Conservation (phyloP, 2,888 invertebrate genomes). For the Cepaea hortensis region DNA sequence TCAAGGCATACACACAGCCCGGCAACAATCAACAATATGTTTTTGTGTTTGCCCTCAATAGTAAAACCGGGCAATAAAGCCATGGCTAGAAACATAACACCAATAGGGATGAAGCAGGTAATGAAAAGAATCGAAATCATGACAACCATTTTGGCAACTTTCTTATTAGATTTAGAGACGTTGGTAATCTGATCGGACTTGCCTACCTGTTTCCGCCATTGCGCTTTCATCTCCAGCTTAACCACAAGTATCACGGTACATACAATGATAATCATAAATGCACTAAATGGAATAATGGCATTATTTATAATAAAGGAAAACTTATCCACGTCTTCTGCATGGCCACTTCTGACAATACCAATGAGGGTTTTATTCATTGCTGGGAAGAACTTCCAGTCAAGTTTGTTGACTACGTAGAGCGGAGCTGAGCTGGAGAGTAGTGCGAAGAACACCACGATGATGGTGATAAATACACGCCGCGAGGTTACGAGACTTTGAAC, state of each 20-base stretch:
- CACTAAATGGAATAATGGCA: not conserved
- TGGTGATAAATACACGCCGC: not conserved
- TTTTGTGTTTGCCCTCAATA: not conserved
- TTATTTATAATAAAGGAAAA: not conserved
- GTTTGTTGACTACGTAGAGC: not conserved
- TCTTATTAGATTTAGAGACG: not conserved
- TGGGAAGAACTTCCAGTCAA: conserved; percentile 2
- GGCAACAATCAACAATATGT: not conserved
- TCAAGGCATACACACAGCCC: not conserved
- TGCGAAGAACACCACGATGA: not conserved
- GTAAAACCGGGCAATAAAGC: not conserved
- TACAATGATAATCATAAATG: conserved; percentile 6
- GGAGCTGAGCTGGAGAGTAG: conserved; percentile 1
- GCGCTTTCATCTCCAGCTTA: not conserved
- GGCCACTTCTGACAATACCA: not conserved
- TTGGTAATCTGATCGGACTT: not conserved
- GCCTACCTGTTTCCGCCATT: not conserved
- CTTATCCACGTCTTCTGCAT: not conserved
- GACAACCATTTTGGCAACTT: conserved; percentile 19
- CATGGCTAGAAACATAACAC: not conserved
- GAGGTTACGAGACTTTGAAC: conserved; percentile 9
- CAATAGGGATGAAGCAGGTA: not conserved
- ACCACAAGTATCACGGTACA: not conserved
- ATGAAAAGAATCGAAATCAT: conserved; percentile 4
- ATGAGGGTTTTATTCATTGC: conserved; percentile 1